Percentiles rank a stretch among this genome's conserved stretches.
phyloP scores from a whole-genome alignment of 2,797 vertebrate species.

The Pelobates cultripes region DNA sequence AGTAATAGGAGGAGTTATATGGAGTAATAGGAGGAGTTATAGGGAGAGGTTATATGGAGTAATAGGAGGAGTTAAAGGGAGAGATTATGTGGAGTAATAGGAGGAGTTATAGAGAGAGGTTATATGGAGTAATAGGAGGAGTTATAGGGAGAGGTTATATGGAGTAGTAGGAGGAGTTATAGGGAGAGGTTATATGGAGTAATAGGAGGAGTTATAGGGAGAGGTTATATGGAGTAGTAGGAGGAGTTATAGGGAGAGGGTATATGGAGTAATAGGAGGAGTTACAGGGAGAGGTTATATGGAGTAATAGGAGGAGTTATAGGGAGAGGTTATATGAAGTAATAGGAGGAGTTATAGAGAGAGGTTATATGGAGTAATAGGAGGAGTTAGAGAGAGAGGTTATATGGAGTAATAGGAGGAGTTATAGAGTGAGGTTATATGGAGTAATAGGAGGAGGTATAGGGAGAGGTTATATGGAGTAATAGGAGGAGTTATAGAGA shows the following conservation, averaged over 20 bases:
- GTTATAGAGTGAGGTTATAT: neutral
- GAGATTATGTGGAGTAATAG: neutral
- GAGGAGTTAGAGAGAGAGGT: no score
- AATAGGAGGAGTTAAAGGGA: neutral
- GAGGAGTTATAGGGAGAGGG: neutral
- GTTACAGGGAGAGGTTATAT: neutral
- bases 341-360: neutral
- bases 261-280: neutral
- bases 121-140: neutral
- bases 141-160: neutral
- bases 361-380: neutral
- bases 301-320: neutral
- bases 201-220: neutral
- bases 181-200: neutral
- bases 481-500: neutral
- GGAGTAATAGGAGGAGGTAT: neutral
- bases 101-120: neutral
- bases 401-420: neutral
- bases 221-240: neutral
- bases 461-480: neutral
- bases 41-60: neutral
- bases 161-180: neutral
- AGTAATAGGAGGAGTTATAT: neutral
- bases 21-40: neutral
- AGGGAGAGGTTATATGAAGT: no score